A percentile compares a stretch with the other conserved stretches of the same genome.
Evolutionary conservation across 2,797 vertebrate species (phyloP).

Genomic region (Cirrhinus mrigala): DNA sequence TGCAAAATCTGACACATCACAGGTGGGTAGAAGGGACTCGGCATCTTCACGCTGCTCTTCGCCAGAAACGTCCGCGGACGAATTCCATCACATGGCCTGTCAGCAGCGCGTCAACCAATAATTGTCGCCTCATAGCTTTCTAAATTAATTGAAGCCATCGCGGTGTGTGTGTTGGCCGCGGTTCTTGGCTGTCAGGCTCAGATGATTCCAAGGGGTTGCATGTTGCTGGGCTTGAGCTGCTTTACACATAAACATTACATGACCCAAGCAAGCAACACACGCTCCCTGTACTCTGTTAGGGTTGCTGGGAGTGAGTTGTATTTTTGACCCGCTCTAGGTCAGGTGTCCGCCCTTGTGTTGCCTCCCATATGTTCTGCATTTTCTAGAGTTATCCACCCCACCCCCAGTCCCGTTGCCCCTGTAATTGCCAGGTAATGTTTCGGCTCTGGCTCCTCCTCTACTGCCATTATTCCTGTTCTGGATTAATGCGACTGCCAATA

Average conservation of each 20-base stretch:
- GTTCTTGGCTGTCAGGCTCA: constrained; percentile 67
- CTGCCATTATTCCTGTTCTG: constrained; percentile 55
- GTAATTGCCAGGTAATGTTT: constrained; percentile 84
- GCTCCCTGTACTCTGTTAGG: constrained; percentile 63
- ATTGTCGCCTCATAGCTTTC: constrained; percentile 68
- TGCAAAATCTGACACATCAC: constrained; percentile 32
- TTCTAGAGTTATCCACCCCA: constrained; percentile 58
- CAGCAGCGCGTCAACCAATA: constrained; percentile 69
- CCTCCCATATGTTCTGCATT: constrained; percentile 81
- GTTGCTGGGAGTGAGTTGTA: constrained; percentile 73
- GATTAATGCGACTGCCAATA: constrained; percentile 71
- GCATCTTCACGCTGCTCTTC: constrained; percentile 48
- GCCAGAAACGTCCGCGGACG: constrained; percentile 21
- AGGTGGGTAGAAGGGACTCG: constrained; percentile 32
- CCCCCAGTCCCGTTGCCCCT: constrained; percentile 64
- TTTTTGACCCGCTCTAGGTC: constrained; percentile 66
- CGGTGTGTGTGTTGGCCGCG: constrained; percentile 76
- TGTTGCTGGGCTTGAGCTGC: constrained; percentile 26
- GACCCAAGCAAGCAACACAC: constrained; percentile 72
- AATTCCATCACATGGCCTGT: constrained; percentile 68
- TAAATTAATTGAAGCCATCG: constrained; percentile 74
- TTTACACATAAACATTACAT: constrained; percentile 73
- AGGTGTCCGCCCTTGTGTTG: constrained; percentile 73
- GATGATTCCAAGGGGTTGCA: constrained; percentile 33
- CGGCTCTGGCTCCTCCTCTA: constrained; percentile 51